These are phyloP conservation scores for Bombylius discolor DNA, from an alignment of 2,888 invertebrate genomes.

Conservation along the genomic window DNA sequence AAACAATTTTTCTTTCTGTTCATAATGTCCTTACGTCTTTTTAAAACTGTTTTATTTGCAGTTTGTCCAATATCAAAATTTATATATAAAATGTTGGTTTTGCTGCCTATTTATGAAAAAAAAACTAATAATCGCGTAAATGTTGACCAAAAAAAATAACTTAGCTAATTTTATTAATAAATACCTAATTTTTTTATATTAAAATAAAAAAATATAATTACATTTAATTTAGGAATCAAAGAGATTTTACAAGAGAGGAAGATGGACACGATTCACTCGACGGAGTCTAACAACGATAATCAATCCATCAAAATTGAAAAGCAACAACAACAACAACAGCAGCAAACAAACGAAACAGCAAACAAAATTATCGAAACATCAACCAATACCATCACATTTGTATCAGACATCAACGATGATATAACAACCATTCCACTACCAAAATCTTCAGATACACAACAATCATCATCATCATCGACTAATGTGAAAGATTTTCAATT, in stretches of 20 bases:
- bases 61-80: too few relatives aligned
- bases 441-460: background rate
- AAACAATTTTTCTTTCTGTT: too few relatives aligned
- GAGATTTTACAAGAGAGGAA: constrained; percentile 26
- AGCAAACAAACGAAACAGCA: constrained; percentile 4
- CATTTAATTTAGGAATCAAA: constrained; percentile 21
- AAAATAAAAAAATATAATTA: background rate
- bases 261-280: constrained; percentile 25
- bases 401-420: constrained; percentile 11
- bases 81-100: too few relatives aligned
- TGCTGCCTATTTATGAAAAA: too few relatives aligned
- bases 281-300: constrained; percentile 18
- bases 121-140: too few relatives aligned
- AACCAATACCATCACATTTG: constrained; percentile 3
- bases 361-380: background rate
- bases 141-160: too few relatives aligned
- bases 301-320: constrained; percentile 6
- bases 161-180: too few relatives aligned
- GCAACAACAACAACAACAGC: background rate
- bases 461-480: constrained; percentile 1
- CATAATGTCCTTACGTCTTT: too few relatives aligned
- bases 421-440: background rate
- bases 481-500: background rate
- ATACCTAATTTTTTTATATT: too few relatives aligned
- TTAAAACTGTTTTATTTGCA: too few relatives aligned